Evolutionary conservation across 2,888 invertebrate species (phyloP).

Genomic region (Synergus laeviventris): DNA sequence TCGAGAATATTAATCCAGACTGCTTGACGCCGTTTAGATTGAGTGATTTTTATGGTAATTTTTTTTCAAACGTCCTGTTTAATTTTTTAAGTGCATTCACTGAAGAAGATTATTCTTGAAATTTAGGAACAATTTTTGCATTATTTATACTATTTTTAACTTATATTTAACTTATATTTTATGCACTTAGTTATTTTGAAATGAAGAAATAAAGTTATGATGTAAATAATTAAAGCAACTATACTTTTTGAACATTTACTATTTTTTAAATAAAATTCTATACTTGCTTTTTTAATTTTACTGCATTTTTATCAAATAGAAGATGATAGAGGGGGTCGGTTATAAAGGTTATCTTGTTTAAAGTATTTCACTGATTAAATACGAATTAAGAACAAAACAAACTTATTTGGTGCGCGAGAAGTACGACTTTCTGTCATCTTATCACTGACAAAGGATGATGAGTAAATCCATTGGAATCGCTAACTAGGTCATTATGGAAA

Average conservation of each 20-base stretch:
- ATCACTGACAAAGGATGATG: constrained; percentile 33
- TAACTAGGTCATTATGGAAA: constrained; percentile 24
- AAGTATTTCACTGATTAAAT: constrained; percentile 29
- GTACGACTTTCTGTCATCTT: constrained; percentile 24
- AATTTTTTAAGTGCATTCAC: not conserved
- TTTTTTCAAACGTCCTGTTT: too few relatives aligned
- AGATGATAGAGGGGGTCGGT: constrained; percentile 1
- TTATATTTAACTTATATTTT: not conserved
- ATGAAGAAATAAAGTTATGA: not conserved
- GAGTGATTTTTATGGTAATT: too few relatives aligned
- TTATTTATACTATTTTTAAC: not conserved
- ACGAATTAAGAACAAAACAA: constrained; percentile 40
- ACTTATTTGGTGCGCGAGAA: constrained; percentile 23
- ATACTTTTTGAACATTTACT: not conserved
- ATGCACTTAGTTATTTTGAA: not conserved
- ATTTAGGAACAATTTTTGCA: not conserved
- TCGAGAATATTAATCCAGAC: too few relatives aligned
- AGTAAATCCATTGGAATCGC: not conserved
- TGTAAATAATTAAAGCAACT: not conserved
- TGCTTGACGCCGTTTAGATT: too few relatives aligned
- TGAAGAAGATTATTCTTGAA: not conserved
- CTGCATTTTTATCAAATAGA: not conserved
- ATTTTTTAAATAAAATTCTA: not conserved
- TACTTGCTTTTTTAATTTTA: not conserved
- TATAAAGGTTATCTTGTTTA: constrained; percentile 32